These are phyloP conservation scores for Bungarus multicinctus DNA, from an alignment of 2,113 vertebrate genomes.

Conservation along the genomic window DNA sequence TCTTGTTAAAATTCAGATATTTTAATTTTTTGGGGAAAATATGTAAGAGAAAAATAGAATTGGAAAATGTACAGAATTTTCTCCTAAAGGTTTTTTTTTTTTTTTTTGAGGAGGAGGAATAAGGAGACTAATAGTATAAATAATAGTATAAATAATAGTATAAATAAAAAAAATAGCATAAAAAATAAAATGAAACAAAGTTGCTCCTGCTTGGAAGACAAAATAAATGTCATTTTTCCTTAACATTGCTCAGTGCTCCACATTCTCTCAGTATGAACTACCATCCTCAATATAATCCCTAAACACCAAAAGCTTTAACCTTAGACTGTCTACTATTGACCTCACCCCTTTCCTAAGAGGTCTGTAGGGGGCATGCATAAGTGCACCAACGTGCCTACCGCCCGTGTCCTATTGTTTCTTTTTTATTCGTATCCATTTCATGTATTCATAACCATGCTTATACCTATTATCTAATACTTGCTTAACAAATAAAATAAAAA, in stretches of 20 bases:
- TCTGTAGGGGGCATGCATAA: too few relatives aligned
- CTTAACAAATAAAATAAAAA: too few relatives aligned
- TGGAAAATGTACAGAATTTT: not conserved
- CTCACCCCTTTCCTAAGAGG: too few relatives aligned
- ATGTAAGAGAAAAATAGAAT: conserved; percentile 3
- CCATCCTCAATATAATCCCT: not conserved
- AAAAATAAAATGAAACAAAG: not conserved
- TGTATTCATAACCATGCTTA: too few relatives aligned
- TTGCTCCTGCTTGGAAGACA: not conserved
- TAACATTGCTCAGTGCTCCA: not conserved
- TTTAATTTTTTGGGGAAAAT: not conserved
- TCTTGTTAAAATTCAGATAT: not conserved
- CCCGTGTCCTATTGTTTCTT: too few relatives aligned
- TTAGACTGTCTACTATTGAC: too few relatives aligned
- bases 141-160: too few relatives aligned
- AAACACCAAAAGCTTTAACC: too few relatives aligned
- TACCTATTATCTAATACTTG: too few relatives aligned
- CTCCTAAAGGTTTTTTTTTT: not conserved
- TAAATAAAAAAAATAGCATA: too few relatives aligned
- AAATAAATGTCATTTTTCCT: conserved; percentile 10
- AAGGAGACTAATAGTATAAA: conserved; percentile 34
- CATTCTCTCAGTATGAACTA: not conserved
- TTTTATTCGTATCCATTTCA: too few relatives aligned
- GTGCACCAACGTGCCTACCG: too few relatives aligned
- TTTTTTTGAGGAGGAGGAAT: not conserved